These are phyloP conservation scores for Andrena praecox DNA, from an alignment of 2,888 invertebrate genomes.

Conservation along the genomic window DNA sequence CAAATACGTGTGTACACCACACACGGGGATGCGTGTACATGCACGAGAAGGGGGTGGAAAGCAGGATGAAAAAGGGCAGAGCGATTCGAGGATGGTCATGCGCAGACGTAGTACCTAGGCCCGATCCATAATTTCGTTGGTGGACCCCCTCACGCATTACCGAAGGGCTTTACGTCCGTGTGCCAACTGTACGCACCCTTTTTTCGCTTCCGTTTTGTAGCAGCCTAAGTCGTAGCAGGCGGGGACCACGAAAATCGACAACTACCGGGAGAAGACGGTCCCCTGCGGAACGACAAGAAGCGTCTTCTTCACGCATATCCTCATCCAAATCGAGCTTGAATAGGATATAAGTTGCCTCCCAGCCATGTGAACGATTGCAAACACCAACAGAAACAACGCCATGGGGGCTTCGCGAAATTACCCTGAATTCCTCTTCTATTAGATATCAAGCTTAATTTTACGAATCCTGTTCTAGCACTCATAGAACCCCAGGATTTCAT, in stretches of 20 bases:
- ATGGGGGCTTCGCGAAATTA: not conserved
- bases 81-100: slow-evolving; percentile 60
- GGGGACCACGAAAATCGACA: slow-evolving; percentile 43
- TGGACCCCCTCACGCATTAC: slow-evolving; percentile 75
- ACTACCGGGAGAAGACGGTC: slow-evolving; percentile 11
- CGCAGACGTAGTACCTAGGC: slow-evolving; percentile 76
- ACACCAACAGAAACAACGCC: not conserved
- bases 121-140: slow-evolving; percentile 83
- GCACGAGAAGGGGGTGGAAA: slow-evolving; percentile 37
- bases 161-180: slow-evolving; percentile 66
- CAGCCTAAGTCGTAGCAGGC: slow-evolving; percentile 11
- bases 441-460: not conserved
- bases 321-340: not conserved
- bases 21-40: slow-evolving; percentile 35
- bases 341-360: not conserved
- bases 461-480: not conserved
- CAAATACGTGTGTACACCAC: slow-evolving; percentile 23
- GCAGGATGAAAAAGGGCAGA: slow-evolving; percentile 56
- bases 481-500: not conserved
- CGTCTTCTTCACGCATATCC: slow-evolving; percentile 22
- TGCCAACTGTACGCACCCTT: slow-evolving; percentile 64
- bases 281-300: slow-evolving; percentile 1
- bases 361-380: slow-evolving; percentile 2
- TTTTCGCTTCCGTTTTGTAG: slow-evolving; percentile 47
- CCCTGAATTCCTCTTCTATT: not conserved